Conservation (phyloP, 2,888 invertebrate genomes). For the Eristalis intricaria region DNA sequence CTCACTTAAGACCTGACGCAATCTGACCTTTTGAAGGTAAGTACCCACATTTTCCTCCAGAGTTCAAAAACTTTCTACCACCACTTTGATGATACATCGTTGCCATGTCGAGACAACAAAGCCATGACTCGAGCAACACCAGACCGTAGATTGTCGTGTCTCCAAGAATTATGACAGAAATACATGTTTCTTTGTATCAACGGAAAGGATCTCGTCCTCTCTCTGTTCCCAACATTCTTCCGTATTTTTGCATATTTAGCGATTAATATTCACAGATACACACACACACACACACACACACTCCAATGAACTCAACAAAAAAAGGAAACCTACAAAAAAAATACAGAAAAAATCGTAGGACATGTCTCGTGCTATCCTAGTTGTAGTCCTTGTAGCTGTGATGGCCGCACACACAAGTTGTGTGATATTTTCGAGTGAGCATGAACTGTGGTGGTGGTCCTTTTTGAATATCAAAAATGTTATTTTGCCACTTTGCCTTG, state of each 20-base stretch:
- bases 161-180: slow-evolving; percentile 65
- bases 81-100: slow-evolving; percentile 1
- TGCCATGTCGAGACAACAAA: slow-evolving; percentile 5
- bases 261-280: slow-evolving; percentile 46
- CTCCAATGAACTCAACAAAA: slow-evolving; percentile 51
- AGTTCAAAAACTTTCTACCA: background rate
- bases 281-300: slow-evolving; percentile 6
- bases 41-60: too few species aligned
- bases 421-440: slow-evolving; percentile 15
- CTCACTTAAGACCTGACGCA: background rate
- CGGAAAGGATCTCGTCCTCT: slow-evolving; percentile 42
- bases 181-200: slow-evolving; percentile 62
- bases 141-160: slow-evolving; percentile 63
- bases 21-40: background rate
- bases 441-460: slow-evolving; percentile 27
- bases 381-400: slow-evolving; percentile 18
- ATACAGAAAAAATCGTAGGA: slow-evolving; percentile 32
- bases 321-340: slow-evolving; percentile 21
- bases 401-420: slow-evolving; percentile 45
- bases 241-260: slow-evolving; percentile 64
- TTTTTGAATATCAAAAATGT: slow-evolving; percentile 66
- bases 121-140: slow-evolving; percentile 33
- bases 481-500: slow-evolving; percentile 64
- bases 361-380: slow-evolving; percentile 57
- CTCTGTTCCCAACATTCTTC: slow-evolving; percentile 10